A percentile compares a stretch with the other conserved stretches of the same genome.
Conservation (phyloP, 1,140 invertebrate species). For the Trachymyrmex cornetzi region DNA sequence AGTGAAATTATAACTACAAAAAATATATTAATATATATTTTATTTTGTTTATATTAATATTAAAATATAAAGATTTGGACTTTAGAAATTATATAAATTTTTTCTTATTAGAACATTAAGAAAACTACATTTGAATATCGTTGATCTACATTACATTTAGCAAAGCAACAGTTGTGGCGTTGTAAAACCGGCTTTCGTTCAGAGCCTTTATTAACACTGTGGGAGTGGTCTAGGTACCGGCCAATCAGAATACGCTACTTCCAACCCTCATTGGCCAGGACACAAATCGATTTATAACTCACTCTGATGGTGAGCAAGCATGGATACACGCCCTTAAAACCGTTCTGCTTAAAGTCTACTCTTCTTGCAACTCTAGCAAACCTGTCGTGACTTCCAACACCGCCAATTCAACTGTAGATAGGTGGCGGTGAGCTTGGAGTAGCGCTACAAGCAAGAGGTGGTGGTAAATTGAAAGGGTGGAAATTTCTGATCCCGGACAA, state of each 20-base stretch:
- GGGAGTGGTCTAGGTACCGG: conserved; percentile 82
- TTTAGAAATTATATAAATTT: neutral
- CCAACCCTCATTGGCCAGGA: conserved; percentile 83
- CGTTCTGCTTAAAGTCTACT: conserved; percentile 76
- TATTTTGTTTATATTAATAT: neutral
- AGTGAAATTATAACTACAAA: neutral
- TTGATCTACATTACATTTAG: conserved; percentile 18
- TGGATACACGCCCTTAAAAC: conserved; percentile 79
- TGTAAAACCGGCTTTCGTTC: conserved; percentile 79
- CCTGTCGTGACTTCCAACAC: conserved; percentile 73
- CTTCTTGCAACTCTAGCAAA: conserved; percentile 55
- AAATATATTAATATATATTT: neutral
- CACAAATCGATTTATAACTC: conserved; percentile 86
- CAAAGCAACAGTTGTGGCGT: conserved; percentile 60
- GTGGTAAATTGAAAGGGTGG: conserved; percentile 46
- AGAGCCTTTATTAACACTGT: conserved; percentile 80
- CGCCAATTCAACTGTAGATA: conserved; percentile 81
- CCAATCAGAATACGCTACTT: conserved; percentile 84
- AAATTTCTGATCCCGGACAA: conserved; percentile 68
- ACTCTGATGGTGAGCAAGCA: conserved; percentile 76
- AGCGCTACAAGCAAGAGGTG: conserved; percentile 6
- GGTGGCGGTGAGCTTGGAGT: conserved; percentile 66
- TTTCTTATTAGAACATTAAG: neutral
- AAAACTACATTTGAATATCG: neutral
- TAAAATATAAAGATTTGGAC: neutral